Conservation (phyloP, 2,113 vertebrate species). For the Dasyprocta punctata region DNA sequence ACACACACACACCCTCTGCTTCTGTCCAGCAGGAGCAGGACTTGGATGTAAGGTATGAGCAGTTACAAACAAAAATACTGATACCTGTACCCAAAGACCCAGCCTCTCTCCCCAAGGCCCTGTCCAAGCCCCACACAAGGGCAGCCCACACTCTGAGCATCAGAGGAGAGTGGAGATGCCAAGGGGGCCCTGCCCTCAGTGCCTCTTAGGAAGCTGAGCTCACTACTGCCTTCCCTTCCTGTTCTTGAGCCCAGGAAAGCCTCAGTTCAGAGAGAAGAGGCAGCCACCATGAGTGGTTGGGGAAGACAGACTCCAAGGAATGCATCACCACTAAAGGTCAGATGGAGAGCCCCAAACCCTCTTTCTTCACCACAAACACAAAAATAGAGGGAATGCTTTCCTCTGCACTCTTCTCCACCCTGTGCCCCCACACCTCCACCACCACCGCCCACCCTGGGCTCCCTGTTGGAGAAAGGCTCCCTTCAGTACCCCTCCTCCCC, state of each 20-base stretch:
- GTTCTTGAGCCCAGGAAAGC: neutral
- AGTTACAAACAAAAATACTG: slow-evolving; percentile 30
- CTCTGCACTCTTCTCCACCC: neutral
- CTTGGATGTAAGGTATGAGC: neutral
- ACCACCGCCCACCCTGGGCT: neutral
- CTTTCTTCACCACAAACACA: slow-evolving; percentile 18
- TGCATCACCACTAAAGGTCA: neutral
- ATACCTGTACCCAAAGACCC: slow-evolving; percentile 57
- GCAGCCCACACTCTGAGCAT: neutral
- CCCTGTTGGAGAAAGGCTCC: neutral
- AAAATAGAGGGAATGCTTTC: neutral
- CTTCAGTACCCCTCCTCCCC: neutral
- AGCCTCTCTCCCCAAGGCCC: neutral
- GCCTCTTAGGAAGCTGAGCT: neutral
- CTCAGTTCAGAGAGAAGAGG: neutral
- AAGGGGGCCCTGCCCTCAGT: neutral
- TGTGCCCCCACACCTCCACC: neutral
- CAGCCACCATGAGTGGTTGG: neutral
- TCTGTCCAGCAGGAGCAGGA: neutral
- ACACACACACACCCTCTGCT: neutral
- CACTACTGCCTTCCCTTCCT: neutral
- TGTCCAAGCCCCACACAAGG: neutral
- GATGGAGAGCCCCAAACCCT: neutral
- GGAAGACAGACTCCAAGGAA: neutral
- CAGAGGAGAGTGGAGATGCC: slow-evolving; percentile 9